Evolutionary conservation across 2,113 vertebrate genomes (phyloP), one percentile per base, ranked within the genome.

Genomic region (Corythaeola cristata): DNA sequence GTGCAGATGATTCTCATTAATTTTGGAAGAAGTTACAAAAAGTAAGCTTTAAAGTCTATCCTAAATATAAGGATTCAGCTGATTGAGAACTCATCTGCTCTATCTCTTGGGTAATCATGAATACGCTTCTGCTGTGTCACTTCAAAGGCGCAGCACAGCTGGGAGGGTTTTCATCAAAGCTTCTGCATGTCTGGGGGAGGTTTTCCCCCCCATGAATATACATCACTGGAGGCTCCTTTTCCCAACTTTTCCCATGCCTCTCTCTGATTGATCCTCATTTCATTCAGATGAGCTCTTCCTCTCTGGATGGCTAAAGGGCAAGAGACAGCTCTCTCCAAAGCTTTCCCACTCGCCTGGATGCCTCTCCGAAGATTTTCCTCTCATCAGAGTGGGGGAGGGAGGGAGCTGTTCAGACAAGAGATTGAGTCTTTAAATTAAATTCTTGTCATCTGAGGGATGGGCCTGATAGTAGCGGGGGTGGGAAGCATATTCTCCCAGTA

Each of bases 391-490:
- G 94, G 96, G 95, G 94, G 97, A 95, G 94, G 96, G 92, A 91
- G 94, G 96, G 97, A 97, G 97, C 91, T 97, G 97, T 97, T 97
- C 95, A 97, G 96, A 97, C 97, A 97, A 95, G 97, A 96, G 96
- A 91, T 91, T 52, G 97, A 96, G 94, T 93, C 94, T 95, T 95
- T 94, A 92, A 96, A 97, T 97, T 97, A 97, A 97, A 95, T 91
- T 92, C 97, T 91, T 97, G 96, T 96, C 96, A 97, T 93, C 95
- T 67, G 91, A 94, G 95, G 96, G 92, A 93, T 92, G 95, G 95
- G 95, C 55, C 92, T 76, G 94, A 96, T 95, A 92, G 97, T 20
- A 66, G 97, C 69, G 94, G 95, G 90, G 95, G 95, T 93, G 96
- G 96, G 95, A 97, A 88, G 96, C 71, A 76, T 3, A 13, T 95